These are phyloP conservation scores for Drosophila nannoptera DNA, from an alignment of 1,140 invertebrate genomes.

Conservation along the genomic window DNA sequence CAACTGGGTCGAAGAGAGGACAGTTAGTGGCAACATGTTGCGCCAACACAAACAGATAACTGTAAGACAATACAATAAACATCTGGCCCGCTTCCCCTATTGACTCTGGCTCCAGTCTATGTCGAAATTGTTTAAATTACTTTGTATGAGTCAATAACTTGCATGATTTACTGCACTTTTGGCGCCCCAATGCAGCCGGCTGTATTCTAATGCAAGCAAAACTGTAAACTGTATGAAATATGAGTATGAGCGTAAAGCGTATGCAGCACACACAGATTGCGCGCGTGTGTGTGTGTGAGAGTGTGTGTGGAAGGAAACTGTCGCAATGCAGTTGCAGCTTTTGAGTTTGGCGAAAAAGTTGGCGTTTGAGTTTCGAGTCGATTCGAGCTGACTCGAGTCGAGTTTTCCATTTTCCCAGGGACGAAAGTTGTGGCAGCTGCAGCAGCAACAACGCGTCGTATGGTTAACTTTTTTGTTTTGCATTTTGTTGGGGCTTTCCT, in stretches of 20 bases:
- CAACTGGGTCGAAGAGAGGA: conserved; percentile 14
- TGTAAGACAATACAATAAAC: conserved; percentile 14
- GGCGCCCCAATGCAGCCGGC: neutral
- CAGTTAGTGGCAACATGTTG: conserved; percentile 26
- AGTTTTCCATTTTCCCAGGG: conserved; percentile 37
- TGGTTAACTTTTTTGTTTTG: conserved; percentile 28
- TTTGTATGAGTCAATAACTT: conserved; percentile 59
- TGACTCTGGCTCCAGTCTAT: conserved; percentile 16
- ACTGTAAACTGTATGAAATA: conserved; percentile 56
- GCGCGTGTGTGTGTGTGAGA: conserved; percentile 5
- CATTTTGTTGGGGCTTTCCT: conserved; percentile 1
- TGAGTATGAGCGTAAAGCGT: conserved; percentile 53
- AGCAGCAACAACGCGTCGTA: conserved; percentile 10
- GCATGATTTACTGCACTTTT: conserved; percentile 49
- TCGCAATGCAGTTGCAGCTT: conserved; percentile 64
- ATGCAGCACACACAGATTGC: conserved; percentile 17
- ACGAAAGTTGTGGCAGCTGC: conserved; percentile 31
- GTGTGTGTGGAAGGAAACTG: conserved; percentile 41
- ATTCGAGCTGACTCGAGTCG: conserved; percentile 12
- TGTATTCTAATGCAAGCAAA: conserved; percentile 39
- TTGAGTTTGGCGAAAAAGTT: conserved; percentile 49
- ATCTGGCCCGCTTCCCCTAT: neutral
- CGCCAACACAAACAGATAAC: conserved; percentile 15
- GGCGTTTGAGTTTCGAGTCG: conserved; percentile 46
- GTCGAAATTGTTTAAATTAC: conserved; percentile 58